Evolutionary conservation across 2,797 vertebrate species (phyloP).

Genomic region (Melanotaenia boesemani): DNA sequence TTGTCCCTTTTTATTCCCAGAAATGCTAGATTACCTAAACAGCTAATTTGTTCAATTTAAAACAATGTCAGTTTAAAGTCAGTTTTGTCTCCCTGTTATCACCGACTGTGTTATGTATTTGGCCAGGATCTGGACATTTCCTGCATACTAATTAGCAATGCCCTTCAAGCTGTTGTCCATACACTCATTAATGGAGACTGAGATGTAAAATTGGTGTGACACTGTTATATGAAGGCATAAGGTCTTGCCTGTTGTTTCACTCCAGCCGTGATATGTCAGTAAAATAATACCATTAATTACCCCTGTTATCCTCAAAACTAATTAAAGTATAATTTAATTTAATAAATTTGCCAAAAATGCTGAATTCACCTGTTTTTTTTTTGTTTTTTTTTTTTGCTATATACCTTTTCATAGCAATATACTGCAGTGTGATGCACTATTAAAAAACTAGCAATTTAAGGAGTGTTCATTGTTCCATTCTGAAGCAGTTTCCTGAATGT

Average conservation of each 20-base stretch:
- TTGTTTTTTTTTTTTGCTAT: no score
- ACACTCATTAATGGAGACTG: constrained; percentile 24
- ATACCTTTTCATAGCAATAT: no score
- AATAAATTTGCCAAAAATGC: neutral
- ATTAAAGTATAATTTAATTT: neutral
- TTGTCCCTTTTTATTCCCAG: constrained; percentile 19
- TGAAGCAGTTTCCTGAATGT: neutral
- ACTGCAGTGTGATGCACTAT: neutral
- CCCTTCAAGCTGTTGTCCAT: constrained; percentile 52
- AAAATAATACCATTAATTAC: constrained; percentile 15
- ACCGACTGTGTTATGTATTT: constrained; percentile 25
- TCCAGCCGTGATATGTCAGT: constrained; percentile 19
- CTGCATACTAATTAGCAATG: constrained; percentile 43
- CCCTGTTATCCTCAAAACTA: constrained; percentile 1
- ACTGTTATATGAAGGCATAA: constrained; percentile 7
- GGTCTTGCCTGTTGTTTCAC: constrained; percentile 12
- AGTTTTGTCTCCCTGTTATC: constrained; percentile 49
- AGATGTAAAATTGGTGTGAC: constrained; percentile 48
- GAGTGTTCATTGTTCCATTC: neutral
- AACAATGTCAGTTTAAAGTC: constrained; percentile 47
- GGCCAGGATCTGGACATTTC: constrained; percentile 3
- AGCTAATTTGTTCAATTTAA: constrained; percentile 46
- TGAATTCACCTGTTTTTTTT: no score
- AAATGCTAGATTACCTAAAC: constrained; percentile 27
- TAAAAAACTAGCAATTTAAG: constrained; percentile 10